phyloP scores from a whole-genome alignment of 2,797 vertebrate species.

The Coreius guichenoti region DNA sequence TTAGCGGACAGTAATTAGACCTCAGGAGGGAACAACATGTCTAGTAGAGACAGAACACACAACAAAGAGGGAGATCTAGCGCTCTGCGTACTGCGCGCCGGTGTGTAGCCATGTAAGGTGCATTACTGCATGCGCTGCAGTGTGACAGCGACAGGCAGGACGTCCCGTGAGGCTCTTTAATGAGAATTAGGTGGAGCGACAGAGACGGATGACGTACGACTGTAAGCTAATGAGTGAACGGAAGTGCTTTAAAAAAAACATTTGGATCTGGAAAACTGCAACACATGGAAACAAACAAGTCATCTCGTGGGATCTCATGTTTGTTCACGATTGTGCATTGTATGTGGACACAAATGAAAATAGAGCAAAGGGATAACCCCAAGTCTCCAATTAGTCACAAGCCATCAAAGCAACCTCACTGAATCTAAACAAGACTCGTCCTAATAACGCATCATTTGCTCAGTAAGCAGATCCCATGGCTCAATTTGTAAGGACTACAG shows the following conservation, averaged over 20 bases:
- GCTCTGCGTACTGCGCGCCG: not conserved
- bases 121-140: not conserved
- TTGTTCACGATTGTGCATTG: not conserved
- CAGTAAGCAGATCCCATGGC: constrained; percentile 17
- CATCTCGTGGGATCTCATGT: not conserved
- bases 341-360: not conserved
- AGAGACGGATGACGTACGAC: not conserved
- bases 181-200: not conserved
- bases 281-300: constrained; percentile 6
- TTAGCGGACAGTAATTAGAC: constrained; percentile 57
- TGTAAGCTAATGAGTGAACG: not conserved
- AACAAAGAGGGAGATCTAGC: constrained; percentile 8
- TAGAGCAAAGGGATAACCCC: constrained; percentile 22
- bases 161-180: not conserved
- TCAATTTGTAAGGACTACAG: not conserved
- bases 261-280: not conserved
- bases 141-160: constrained; percentile 7
- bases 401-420: not conserved
- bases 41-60: constrained; percentile 30
- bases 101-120: not conserved
- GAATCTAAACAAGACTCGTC: not conserved
- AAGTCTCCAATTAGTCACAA: constrained; percentile 42
- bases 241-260: not conserved
- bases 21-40: constrained; percentile 53
- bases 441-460: not conserved